A percentile compares a stretch with the other conserved stretches of the same genome.
Conservation (phyloP, 1,140 invertebrate genomes). For the Bombus pyrosoma region DNA sequence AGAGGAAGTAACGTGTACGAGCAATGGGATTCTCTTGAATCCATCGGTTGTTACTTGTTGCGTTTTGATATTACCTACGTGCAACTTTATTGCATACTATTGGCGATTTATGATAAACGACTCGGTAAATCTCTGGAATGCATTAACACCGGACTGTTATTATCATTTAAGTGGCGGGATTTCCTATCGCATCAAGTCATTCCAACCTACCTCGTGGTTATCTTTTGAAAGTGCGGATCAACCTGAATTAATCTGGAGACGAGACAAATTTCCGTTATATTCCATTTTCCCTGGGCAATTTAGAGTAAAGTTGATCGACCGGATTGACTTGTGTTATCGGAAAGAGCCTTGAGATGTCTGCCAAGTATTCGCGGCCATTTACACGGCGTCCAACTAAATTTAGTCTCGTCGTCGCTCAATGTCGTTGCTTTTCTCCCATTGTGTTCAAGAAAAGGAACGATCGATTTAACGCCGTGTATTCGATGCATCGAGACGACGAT, state of each 20-base stretch:
- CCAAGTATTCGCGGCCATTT: neutral
- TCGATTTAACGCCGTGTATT: slow-evolving; percentile 11
- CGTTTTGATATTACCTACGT: slow-evolving; percentile 24
- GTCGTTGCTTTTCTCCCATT: neutral
- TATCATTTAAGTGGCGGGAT: slow-evolving; percentile 52
- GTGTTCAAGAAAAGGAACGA: neutral
- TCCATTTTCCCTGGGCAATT: no score
- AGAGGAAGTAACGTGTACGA: neutral
- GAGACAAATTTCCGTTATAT: neutral
- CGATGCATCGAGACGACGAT: neutral
- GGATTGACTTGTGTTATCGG: slow-evolving; percentile 4
- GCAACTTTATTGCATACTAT: slow-evolving; percentile 30
- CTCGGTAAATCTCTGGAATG: slow-evolving; percentile 55
- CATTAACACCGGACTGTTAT: slow-evolving; percentile 58
- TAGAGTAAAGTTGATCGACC: neutral
- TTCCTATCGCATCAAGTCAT: slow-evolving; percentile 25
- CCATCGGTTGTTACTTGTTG: slow-evolving; percentile 1
- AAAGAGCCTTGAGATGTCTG: neutral
- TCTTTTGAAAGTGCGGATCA: neutral
- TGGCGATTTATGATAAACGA: slow-evolving; percentile 56
- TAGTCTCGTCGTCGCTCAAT: neutral
- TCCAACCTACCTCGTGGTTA: neutral
- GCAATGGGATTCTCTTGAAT: slow-evolving; percentile 5
- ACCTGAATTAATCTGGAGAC: neutral
- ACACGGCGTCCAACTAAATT: neutral